Evolutionary conservation across 2,888 invertebrate species (phyloP), one percentile per base, ranked within the genome.

Genomic region (Acanthosepion lycidas): DNA sequence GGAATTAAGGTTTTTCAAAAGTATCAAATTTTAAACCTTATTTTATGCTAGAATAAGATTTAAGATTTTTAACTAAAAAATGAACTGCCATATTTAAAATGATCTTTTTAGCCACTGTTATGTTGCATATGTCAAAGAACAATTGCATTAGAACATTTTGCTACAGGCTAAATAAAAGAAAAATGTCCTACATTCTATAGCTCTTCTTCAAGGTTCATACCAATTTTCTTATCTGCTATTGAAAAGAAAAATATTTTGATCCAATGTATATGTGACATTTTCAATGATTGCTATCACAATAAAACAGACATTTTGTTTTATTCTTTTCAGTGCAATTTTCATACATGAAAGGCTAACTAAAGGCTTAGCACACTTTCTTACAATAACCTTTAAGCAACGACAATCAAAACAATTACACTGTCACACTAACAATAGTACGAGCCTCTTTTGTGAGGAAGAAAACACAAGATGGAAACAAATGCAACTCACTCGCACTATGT

Each of bases 401-500:
- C 8, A 23, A 26, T 51, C 64, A 64, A 64, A 6, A 64, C 26
- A 64, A 64, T 64, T 64, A 64, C 64, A 23, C 23, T 64, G 64
- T 26, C 64, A 64, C 26, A 26, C 28, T 8, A 64, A 64, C 64
- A 64, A 64, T 26, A 64, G 26, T 8, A 64, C 28, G 6, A 64
- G 64, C 28, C 26, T 64, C 26, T 64, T 23, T 23, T 23, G 23
- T 64, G 64, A 26, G 64, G 64, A 26, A 64, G 26, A 64, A 64
- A 28, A 64, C 23, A 64, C 23, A 23, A 64, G 28, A 64, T 26
- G 26, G 1, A 0, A 64, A 26, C 26, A 28, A 28, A 64, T 8
- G 64, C 64, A 23, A 91, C 94, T 92, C 95, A 97, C 97, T 96
- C 99, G 99, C 28, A 99, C 99, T 91, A 99, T 98, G 97, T 99